A percentile compares a stretch with the other conserved stretches of the same genome.
Evolutionary conservation across 1,140 invertebrate genomes (phyloP).

Genomic region (Caenorhabditis brenneri): DNA sequence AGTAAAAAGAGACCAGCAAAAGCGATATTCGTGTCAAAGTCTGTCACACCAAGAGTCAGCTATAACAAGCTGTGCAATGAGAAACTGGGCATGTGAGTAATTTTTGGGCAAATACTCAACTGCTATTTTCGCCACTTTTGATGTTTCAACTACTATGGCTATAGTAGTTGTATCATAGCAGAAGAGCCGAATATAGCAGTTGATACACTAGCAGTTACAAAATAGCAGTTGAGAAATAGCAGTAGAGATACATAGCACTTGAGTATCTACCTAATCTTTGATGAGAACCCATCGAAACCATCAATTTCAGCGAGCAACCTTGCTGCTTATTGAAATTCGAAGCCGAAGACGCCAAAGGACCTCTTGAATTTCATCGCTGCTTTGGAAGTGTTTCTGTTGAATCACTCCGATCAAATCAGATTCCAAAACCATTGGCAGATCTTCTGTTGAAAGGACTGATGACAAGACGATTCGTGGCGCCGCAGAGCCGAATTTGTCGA

Average conservation of each 20-base stretch:
- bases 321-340: conserved; percentile 9
- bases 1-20: background rate
- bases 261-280: background rate
- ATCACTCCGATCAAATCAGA: background rate
- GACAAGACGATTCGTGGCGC: background rate
- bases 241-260: too few species aligned
- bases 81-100: background rate
- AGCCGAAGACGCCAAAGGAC: background rate
- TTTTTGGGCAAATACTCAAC: background rate
- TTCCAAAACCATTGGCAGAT: background rate
- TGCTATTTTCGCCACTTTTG: too few species aligned
- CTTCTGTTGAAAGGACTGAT: background rate
- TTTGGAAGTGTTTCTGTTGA: background rate
- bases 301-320: background rate
- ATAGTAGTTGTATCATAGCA: too few species aligned
- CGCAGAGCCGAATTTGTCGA: background rate
- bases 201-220: too few species aligned
- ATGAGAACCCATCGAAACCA: background rate
- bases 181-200: too few species aligned
- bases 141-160: too few species aligned
- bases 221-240: too few species aligned
- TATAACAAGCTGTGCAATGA: background rate
- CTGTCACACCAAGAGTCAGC: background rate
- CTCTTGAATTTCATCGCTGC: background rate
- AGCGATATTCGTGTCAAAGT: background rate